These are phyloP conservation scores for Campoletis sonorensis DNA, from an alignment of 1,140 invertebrate species.

Conservation along the genomic window DNA sequence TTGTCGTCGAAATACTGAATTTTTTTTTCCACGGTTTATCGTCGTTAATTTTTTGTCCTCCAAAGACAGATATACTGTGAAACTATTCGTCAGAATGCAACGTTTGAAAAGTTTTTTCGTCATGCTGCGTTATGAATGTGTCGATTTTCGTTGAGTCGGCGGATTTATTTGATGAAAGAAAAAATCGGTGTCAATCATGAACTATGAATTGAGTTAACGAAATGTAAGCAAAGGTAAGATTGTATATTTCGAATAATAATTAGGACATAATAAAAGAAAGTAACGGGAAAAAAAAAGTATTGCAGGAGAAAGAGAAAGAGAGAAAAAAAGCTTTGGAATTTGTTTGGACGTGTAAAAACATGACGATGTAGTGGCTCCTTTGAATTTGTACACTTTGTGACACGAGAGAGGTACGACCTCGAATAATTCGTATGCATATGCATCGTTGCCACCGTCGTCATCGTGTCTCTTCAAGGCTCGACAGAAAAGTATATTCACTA, in stretches of 20 bases:
- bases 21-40: neutral
- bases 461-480: neutral
- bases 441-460: slow-evolving; percentile 13
- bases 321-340: slow-evolving; percentile 22
- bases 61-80: neutral
- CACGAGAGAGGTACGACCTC: slow-evolving; percentile 29
- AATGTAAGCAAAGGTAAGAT: neutral
- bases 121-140: neutral
- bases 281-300: neutral
- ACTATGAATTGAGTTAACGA: neutral
- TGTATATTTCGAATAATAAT: neutral
- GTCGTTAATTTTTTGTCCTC: neutral
- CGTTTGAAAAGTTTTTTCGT: no score
- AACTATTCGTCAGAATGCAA: neutral
- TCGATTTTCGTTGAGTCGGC: neutral
- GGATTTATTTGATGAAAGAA: neutral
- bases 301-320: slow-evolving; percentile 3
- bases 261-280: no score
- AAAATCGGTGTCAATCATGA: neutral
- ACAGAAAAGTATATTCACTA: neutral
- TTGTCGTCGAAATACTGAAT: neutral
- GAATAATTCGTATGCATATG: slow-evolving; percentile 39
- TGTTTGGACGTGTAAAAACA: slow-evolving; percentile 6
- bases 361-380: slow-evolving; percentile 19
- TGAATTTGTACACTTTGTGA: slow-evolving; percentile 31